Percentiles rank a stretch among this genome's conserved stretches.
Evolutionary conservation across 2,888 invertebrate genomes (phyloP).

Genomic region (Amiota minor): DNA sequence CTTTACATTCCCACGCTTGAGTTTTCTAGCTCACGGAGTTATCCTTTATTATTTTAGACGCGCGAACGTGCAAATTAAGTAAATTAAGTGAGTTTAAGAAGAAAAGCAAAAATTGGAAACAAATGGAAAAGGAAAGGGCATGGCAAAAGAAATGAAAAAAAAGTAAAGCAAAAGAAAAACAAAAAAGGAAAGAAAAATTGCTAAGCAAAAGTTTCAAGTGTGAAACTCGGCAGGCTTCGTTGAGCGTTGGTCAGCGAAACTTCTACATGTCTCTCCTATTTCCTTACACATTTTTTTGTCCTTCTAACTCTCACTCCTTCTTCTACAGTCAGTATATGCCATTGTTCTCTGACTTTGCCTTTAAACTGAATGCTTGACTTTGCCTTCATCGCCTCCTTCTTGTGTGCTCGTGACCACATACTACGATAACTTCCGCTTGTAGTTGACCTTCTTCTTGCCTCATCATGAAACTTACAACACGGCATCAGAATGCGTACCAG

Average conservation of each 20-base stretch:
- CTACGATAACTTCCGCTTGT: background rate
- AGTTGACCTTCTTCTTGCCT: conserved; percentile 13
- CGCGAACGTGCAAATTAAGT: conserved; percentile 49
- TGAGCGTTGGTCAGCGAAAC: background rate
- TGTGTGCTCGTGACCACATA: background rate
- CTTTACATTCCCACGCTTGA: background rate
- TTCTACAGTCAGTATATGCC: no score
- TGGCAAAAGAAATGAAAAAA: conserved; percentile 37
- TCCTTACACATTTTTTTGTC: background rate
- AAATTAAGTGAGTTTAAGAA: conserved; percentile 39
- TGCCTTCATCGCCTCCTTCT: background rate
- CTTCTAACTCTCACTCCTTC: no score
- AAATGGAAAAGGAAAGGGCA: no score
- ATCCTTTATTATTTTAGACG: conserved; percentile 36
- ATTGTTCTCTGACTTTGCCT: no score
- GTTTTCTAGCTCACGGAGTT: background rate
- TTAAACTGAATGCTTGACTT: no score
- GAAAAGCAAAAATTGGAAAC: conserved; percentile 10
- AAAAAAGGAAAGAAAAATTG: background rate
- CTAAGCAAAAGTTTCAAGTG: conserved; percentile 26
- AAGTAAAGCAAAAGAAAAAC: conserved; percentile 34
- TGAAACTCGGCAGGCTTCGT: no score
- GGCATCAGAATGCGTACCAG: no score
- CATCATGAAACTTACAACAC: background rate
- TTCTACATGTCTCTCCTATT: background rate